Evolutionary conservation across 2,888 invertebrate species (phyloP).

Genomic region (Harpagoxenus sublaevis): DNA sequence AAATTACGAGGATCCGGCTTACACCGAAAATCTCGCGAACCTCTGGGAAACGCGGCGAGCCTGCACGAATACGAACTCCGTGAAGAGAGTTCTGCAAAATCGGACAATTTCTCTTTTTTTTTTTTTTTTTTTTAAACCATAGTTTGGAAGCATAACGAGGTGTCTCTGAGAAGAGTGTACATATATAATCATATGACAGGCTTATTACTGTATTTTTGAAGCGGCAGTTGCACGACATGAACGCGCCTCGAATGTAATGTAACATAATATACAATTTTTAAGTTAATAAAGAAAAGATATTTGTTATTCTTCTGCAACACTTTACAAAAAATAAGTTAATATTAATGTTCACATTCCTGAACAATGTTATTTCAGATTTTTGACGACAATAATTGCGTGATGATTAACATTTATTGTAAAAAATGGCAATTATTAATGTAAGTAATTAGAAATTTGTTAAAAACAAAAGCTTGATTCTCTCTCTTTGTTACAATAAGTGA

Average conservation of each 20-base stretch:
- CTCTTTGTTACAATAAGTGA: not conserved
- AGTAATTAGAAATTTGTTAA: not conserved
- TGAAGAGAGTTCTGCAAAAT: not conserved
- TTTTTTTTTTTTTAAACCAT: not conserved
- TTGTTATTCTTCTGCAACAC: not conserved
- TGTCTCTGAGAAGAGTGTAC: slow-evolving; percentile 22
- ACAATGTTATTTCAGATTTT: not conserved
- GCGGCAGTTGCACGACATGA: not conserved
- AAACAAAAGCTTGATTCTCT: not conserved
- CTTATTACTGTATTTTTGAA: slow-evolving; percentile 12
- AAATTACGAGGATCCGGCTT: slow-evolving; percentile 52
- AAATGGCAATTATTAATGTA: not conserved
- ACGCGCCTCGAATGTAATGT: not conserved
- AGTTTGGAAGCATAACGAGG: not conserved
- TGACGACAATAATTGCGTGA: too few species aligned
- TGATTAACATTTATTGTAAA: not conserved
- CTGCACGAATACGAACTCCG: slow-evolving; percentile 23
- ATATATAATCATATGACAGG: not conserved
- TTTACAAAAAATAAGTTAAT: not conserved
- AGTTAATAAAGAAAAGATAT: slow-evolving; percentile 10
- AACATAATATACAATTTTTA: not conserved
- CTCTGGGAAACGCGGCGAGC: not conserved
- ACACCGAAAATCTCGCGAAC: slow-evolving; percentile 40
- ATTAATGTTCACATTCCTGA: not conserved
- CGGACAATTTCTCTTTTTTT: not conserved